Conservation (phyloP, 1,140 invertebrate species). For the Notospermus geniculatus region DNA sequence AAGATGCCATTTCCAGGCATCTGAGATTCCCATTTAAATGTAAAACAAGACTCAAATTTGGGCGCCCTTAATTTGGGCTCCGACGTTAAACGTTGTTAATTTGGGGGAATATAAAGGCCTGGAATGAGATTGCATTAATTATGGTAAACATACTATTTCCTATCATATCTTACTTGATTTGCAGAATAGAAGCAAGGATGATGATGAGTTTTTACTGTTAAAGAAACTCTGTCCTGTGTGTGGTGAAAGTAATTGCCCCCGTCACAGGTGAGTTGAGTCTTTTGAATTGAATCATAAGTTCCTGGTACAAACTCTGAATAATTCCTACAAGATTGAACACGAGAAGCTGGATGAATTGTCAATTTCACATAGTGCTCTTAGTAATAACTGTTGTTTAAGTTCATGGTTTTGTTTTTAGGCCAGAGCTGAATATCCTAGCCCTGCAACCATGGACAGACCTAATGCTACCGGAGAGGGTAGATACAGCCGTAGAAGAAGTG, state of each 20-base stretch:
- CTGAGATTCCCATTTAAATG: too few species aligned
- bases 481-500: constrained; percentile 70
- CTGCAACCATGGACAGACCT: constrained; percentile 67
- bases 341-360: too few species aligned
- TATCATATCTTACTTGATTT: too few species aligned
- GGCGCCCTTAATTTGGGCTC: too few species aligned
- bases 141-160: too few species aligned
- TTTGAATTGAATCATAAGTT: not conserved
- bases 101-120: too few species aligned
- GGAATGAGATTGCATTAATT: too few species aligned
- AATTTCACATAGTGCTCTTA: too few species aligned
- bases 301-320: too few species aligned
- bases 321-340: constrained; percentile 1
- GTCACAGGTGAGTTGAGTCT: constrained; percentile 20
- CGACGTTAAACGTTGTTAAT: too few species aligned
- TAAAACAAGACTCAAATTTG: too few species aligned
- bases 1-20: too few species aligned
- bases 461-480: constrained; percentile 64
- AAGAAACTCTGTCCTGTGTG: constrained; percentile 25
- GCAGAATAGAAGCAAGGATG: constrained; percentile 5
- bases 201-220: constrained; percentile 18
- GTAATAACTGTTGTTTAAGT: not conserved
- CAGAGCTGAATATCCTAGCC: constrained; percentile 54
- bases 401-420: constrained; percentile 29
- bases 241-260: constrained; percentile 29